These are phyloP conservation scores for Procambarus clarkii DNA, from an alignment of 1,140 invertebrate genomes.

Conservation along the genomic window DNA sequence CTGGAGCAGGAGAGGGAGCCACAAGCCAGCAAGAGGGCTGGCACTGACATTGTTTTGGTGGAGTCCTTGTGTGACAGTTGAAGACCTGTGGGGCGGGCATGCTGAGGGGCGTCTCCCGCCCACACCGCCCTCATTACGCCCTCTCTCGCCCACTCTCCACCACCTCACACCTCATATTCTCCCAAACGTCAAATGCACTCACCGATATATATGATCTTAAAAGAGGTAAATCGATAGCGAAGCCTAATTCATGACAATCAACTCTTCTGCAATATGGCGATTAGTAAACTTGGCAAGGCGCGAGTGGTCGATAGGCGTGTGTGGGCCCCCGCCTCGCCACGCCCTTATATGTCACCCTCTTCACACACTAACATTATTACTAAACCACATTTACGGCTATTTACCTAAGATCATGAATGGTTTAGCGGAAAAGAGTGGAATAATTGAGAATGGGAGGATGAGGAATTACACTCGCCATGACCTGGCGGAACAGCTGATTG, in stretches of 20 bases:
- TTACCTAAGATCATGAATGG: too few relatives aligned
- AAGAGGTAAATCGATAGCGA: conserved; percentile 30
- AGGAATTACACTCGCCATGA: conserved; percentile 26
- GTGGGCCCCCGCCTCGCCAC: not conserved
- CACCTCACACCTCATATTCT: not conserved
- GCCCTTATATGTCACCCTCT: too few relatives aligned
- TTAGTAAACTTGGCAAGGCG: conserved; percentile 54
- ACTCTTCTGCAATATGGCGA: conserved; percentile 53
- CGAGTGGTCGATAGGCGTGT: conserved; percentile 21
- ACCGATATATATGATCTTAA: conserved; percentile 33
- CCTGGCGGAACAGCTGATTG: conserved; percentile 34
- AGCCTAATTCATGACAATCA: conserved; percentile 53
- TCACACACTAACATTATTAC: too few relatives aligned
- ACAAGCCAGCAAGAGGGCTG: not conserved
- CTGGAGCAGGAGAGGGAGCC: too few relatives aligned
- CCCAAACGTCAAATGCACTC: not conserved
- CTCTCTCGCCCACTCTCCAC: not conserved
- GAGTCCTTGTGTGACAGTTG: conserved; percentile 22
- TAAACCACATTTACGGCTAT: too few relatives aligned
- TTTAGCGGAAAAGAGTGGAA: too few relatives aligned
- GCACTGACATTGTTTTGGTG: conserved; percentile 17
- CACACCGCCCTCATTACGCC: not conserved
- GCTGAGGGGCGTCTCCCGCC: not conserved
- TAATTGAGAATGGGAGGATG: too few relatives aligned
- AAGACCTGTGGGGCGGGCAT: not conserved